These are phyloP conservation scores for Tipula lateralis DNA, from an alignment of 2,888 invertebrate genomes.

Conservation along the genomic window DNA sequence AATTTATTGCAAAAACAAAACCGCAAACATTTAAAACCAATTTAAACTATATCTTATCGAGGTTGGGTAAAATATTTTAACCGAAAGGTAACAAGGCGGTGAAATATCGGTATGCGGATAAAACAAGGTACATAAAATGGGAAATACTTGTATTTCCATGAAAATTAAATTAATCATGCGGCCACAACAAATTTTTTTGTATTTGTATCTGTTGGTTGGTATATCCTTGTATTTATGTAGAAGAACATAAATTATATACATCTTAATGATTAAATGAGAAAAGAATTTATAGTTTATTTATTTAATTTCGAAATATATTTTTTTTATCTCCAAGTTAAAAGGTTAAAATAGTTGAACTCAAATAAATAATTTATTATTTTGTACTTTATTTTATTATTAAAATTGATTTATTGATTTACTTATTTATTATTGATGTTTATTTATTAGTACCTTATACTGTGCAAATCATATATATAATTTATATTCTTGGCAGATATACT, in stretches of 20 bases:
- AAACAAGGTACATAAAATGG: neutral
- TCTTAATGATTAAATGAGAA: neutral
- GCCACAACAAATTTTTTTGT: neutral
- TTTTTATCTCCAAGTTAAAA: neutral
- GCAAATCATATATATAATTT: too few species aligned
- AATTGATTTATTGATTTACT: neutral
- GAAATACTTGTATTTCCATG: neutral
- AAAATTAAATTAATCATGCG: neutral
- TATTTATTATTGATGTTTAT: neutral
- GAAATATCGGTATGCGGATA: neutral
- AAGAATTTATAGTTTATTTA: neutral
- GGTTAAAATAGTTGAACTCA: neutral
- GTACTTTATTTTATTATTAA: neutral
- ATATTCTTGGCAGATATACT: too few species aligned
- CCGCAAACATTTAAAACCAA: neutral
- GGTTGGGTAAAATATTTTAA: neutral
- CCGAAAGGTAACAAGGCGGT: neutral
- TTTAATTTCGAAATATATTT: neutral
- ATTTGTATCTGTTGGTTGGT: neutral
- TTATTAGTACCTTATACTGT: neutral
- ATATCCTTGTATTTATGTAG: too few species aligned
- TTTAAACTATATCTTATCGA: neutral
- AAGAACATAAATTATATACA: neutral
- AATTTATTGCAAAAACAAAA: neutral
- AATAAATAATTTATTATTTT: neutral